Evolutionary conservation across 1,140 invertebrate genomes (phyloP), one percentile per base, ranked within the genome.

Genomic region (Oppia nitens): DNA sequence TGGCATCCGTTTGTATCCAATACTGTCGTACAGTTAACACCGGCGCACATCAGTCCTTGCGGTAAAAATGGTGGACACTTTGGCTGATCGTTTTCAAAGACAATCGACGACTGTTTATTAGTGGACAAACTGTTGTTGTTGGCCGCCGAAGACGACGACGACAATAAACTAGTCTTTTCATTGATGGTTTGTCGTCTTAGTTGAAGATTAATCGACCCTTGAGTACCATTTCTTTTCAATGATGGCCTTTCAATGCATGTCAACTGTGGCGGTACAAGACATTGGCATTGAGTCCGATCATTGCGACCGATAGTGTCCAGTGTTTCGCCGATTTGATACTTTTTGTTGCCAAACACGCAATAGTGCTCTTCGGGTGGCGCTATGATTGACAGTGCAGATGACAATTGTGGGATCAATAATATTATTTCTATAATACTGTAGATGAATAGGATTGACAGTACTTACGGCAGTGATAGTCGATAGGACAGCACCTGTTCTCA

Each of bases 401-500:
- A 40, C 6, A 40, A 40, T 40, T 17, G 6, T 9, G 17, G 32
- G 17, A 40, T n/a, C n/a, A n/a, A n/a, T n/a, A n/a, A n/a, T n/a
- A n/a, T n/a, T n/a, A 40, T 40, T 6, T 40, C 32, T 40, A 6
- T 40, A 17, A 17, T 9, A 40, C 32, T 40, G 17, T 40, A 9
- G 32, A 40, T 40, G 6, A 40, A 40, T n/a, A 26, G 24, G 11
- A 26, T 53, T 53, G 1, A 1, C n/a, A 17, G 25, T 4, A 3
- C 63, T 61, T 48, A 64, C 64, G 61, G 27, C 64, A 66, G 26
- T 66, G 53, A 50, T 66, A 66, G 29, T 66, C 64, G 11, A 66
- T 62, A 9, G 64, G 63, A 47, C 64, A 66, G 20, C 64, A 66
- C 1, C 56, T 59, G 26, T 65, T 64, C 40, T 65, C 61, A 47